These are phyloP conservation scores for Dinomys branickii DNA, from an alignment of 2,113 vertebrate genomes.

Conservation along the genomic window DNA sequence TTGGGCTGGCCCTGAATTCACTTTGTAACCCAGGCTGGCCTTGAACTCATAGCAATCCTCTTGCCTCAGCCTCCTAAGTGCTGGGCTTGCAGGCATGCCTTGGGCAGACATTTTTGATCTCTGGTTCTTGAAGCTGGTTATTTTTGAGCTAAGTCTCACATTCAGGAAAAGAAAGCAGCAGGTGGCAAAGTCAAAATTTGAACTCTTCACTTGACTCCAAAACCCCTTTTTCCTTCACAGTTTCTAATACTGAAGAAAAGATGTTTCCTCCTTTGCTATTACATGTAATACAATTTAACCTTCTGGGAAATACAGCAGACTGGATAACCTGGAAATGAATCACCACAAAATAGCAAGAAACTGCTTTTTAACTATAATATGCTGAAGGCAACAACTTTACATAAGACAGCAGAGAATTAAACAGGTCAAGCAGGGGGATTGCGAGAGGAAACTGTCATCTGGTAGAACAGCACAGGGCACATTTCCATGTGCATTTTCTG, in stretches of 20 bases:
- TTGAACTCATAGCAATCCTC: too few relatives aligned
- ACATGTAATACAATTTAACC: neutral
- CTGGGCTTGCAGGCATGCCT: neutral
- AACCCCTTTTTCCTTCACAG: neutral
- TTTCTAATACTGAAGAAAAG: neutral
- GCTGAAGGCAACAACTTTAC: neutral
- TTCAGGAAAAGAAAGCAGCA: neutral
- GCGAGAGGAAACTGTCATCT: neutral
- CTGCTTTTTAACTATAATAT: neutral
- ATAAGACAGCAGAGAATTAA: neutral
- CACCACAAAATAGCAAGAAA: neutral
- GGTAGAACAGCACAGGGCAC: neutral
- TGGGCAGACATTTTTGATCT: neutral
- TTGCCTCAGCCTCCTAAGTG: too few relatives aligned
- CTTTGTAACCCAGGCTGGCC: too few relatives aligned
- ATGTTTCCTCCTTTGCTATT: neutral
- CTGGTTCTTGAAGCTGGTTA: neutral
- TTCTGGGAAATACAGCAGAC: neutral
- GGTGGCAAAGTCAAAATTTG: conserved; percentile 17
- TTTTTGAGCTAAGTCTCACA: neutral
- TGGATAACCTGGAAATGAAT: conserved; percentile 15
- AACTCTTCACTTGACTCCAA: neutral
- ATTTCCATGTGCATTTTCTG: neutral
- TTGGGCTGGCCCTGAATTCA: too few relatives aligned
- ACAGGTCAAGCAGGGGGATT: neutral